These are phyloP conservation scores for Amblyteles armatorius DNA, from an alignment of 2,888 invertebrate species.

Conservation along the genomic window DNA sequence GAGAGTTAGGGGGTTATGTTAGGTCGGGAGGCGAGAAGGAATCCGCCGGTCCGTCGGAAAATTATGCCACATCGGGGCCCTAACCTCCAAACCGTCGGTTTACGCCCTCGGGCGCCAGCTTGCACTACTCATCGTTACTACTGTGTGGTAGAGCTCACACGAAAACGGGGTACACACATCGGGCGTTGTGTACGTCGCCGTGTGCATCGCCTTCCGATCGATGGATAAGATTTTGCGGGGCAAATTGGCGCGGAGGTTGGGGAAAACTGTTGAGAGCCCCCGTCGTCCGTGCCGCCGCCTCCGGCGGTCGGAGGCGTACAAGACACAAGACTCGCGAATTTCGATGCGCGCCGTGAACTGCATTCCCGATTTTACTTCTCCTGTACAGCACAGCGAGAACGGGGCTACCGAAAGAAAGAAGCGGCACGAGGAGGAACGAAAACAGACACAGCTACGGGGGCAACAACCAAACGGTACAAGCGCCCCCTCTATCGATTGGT, in stretches of 20 bases:
- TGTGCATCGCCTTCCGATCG: conserved; percentile 53
- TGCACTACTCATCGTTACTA: conserved; percentile 38
- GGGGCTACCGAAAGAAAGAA: conserved; percentile 2
- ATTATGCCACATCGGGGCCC: conserved; percentile 15
- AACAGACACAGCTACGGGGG: background rate
- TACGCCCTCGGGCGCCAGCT: conserved; percentile 29
- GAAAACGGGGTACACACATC: background rate
- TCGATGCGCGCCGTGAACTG: conserved; percentile 44
- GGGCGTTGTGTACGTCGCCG: background rate
- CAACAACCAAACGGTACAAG: conserved; percentile 34
- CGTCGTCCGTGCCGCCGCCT: background rate
- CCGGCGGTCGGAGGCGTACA: conserved; percentile 17
- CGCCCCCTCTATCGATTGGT: conserved; percentile 54
- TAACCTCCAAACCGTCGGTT: conserved; percentile 13
- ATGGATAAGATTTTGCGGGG: conserved; percentile 52
- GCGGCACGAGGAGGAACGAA: background rate
- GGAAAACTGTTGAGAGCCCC: conserved; percentile 10
- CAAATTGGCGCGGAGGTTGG: conserved; percentile 44
- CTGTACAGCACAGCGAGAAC: background rate
- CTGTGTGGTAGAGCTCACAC: conserved; percentile 9
- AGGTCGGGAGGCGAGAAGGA: background rate
- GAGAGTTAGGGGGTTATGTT: background rate
- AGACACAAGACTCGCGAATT: conserved; percentile 47
- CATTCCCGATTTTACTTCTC: conserved; percentile 42
- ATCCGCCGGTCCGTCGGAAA: background rate